Conservation (phyloP, 2,113 vertebrate genomes). For the Myodes glareolus region DNA sequence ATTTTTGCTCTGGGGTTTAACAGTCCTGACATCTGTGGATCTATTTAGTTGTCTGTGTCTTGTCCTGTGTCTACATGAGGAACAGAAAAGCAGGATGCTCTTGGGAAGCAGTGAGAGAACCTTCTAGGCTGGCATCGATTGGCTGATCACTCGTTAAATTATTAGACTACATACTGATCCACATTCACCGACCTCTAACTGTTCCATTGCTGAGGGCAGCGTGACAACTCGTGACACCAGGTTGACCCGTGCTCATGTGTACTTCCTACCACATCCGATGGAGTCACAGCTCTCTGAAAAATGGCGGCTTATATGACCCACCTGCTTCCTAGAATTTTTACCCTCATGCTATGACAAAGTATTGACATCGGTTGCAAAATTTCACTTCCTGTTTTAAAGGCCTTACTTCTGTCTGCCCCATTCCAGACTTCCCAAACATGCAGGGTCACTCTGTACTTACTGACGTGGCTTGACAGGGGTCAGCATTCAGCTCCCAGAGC, state of each 20-base stretch:
- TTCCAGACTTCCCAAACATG: background rate
- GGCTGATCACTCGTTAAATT: background rate
- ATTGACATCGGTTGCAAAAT: background rate
- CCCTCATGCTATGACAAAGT: background rate
- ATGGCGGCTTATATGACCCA: background rate
- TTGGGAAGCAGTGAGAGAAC: background rate
- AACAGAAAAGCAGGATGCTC: background rate
- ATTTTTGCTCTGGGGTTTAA: background rate
- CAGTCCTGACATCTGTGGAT: background rate
- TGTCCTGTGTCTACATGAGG: background rate
- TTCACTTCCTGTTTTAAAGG: background rate
- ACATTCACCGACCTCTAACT: background rate
- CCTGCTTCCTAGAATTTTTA: background rate
- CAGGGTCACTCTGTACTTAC: background rate
- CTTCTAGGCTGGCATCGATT: background rate
- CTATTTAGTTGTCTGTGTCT: background rate
- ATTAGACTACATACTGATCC: background rate
- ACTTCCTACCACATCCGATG: background rate
- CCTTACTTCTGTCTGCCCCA: background rate
- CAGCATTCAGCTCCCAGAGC: background rate
- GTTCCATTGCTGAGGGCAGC: background rate
- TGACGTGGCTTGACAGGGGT: background rate
- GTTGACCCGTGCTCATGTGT: background rate
- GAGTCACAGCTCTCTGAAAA: background rate
- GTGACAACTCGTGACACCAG: background rate